These are phyloP conservation scores for Prorops nasuta DNA, from an alignment of 1,140 invertebrate species.

Conservation along the genomic window DNA sequence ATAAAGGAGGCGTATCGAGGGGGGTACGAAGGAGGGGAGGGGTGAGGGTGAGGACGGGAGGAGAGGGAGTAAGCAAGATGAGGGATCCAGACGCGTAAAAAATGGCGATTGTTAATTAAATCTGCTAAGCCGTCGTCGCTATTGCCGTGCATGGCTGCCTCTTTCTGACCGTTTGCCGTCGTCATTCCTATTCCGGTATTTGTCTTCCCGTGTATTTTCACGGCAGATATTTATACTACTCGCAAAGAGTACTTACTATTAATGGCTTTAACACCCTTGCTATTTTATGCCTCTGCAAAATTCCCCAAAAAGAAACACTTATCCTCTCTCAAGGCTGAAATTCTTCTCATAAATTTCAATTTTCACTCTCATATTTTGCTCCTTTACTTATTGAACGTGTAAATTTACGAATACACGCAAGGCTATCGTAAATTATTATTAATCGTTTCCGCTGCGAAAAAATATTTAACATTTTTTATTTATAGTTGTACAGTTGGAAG, in stretches of 20 bases:
- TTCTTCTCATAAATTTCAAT: too few relatives aligned
- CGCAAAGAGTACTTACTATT: neutral
- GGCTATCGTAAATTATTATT: too few relatives aligned
- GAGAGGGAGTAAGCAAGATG: neutral
- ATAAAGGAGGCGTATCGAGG: neutral
- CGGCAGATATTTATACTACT: constrained; percentile 24
- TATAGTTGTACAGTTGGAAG: too few relatives aligned
- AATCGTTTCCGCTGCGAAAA: too few relatives aligned
- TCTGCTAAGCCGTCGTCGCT: constrained; percentile 26
- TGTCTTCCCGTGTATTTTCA: constrained; percentile 23
- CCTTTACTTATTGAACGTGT: too few relatives aligned
- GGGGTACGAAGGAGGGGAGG: neutral
- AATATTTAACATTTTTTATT: too few relatives aligned
- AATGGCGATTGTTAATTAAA: constrained; percentile 48
- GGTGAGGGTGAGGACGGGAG: neutral
- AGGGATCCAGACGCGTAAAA: constrained; percentile 36
- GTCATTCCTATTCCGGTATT: constrained; percentile 26
- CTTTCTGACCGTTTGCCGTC: constrained; percentile 18
- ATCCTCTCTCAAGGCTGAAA: too few relatives aligned
- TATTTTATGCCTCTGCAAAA: too few relatives aligned
- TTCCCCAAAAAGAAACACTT: too few relatives aligned
- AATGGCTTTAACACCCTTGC: too few relatives aligned
- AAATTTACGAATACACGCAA: too few relatives aligned
- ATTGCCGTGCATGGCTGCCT: constrained; percentile 12
- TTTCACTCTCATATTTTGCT: too few relatives aligned